Percentiles rank a stretch among this genome's conserved stretches.
Evolutionary conservation across 1,140 invertebrate species (phyloP).

Genomic region (Phortica variegata): DNA sequence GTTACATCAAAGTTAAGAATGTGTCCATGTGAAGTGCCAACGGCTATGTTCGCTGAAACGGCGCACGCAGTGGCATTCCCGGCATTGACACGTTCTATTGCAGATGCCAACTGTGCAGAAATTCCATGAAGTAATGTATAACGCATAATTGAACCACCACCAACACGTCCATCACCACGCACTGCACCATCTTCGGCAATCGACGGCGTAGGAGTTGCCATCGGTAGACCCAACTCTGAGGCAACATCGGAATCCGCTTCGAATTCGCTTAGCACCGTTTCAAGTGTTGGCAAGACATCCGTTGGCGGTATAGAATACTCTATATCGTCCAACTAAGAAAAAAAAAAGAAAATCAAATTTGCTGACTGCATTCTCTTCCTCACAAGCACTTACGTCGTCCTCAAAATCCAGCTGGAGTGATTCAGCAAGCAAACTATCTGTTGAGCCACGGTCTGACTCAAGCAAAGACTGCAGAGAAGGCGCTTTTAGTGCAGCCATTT

Average conservation of each 20-base stretch:
- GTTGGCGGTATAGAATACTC: slow-evolving; percentile 82
- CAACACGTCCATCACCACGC: slow-evolving; percentile 35
- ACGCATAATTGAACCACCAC: slow-evolving; percentile 71
- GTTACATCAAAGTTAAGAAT: slow-evolving; percentile 85
- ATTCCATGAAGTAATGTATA: slow-evolving; percentile 82
- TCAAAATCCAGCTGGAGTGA: slow-evolving; percentile 66
- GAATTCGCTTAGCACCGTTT: slow-evolving; percentile 80
- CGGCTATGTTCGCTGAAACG: slow-evolving; percentile 75
- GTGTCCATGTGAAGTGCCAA: slow-evolving; percentile 92
- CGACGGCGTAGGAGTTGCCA: slow-evolving; percentile 59
- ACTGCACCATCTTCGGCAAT: slow-evolving; percentile 44
- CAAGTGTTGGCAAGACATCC: slow-evolving; percentile 75
- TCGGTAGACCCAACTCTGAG: slow-evolving; percentile 58
- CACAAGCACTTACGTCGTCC: slow-evolving; percentile 63
- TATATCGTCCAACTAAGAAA: slow-evolving; percentile 70
- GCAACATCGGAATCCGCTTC: slow-evolving; percentile 64
- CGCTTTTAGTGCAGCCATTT: slow-evolving; percentile 62
- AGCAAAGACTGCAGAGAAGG: slow-evolving; percentile 62
- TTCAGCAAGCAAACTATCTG: slow-evolving; percentile 64
- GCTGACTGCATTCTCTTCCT: slow-evolving; percentile 14
- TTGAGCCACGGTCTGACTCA: slow-evolving; percentile 68
- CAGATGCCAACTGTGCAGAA: slow-evolving; percentile 81
- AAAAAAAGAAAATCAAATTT: background rate
- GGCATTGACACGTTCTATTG: slow-evolving; percentile 81
- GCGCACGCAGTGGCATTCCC: slow-evolving; percentile 82